phyloP scores from a whole-genome alignment of 2,888 invertebrate species.

The Prenolepis imparis region DNA sequence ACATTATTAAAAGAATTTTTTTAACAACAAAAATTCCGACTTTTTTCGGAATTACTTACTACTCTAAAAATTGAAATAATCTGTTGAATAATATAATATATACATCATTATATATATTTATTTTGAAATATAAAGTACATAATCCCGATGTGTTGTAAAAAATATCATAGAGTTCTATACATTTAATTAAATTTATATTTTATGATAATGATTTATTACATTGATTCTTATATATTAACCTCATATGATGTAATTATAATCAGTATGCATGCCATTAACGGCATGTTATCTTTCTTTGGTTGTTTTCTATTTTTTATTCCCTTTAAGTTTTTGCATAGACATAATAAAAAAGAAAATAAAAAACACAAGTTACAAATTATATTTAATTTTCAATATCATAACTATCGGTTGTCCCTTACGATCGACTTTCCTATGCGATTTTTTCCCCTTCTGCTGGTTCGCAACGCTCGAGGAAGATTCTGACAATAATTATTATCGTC shows the following conservation, averaged over 20 bases:
- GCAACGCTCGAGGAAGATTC: conserved; percentile 32
- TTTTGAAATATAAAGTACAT: conserved; percentile 11
- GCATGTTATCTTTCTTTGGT: neutral
- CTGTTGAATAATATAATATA: neutral
- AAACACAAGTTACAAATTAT: conserved; percentile 8
- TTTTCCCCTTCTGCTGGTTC: conserved; percentile 21
- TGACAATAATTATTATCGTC: conserved; percentile 61
- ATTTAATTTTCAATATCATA: conserved; percentile 24
- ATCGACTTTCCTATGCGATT: conserved; percentile 4
- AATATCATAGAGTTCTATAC: neutral
- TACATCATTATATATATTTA: neutral
- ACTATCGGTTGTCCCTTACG: neutral
- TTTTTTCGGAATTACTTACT: neutral
- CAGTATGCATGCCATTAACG: neutral
- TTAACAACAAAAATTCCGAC: neutral
- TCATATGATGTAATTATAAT: conserved; percentile 1
- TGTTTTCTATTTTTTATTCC: neutral
- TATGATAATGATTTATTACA: neutral
- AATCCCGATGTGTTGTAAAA: conserved; percentile 20
- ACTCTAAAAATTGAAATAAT: neutral
- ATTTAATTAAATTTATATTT: conserved; percentile 2
- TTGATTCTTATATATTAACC: conserved; percentile 17
- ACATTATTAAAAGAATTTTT: neutral
- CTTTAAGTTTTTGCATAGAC: neutral
- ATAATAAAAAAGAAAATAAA: conserved; percentile 1